A percentile compares a stretch with the other conserved stretches of the same genome.
Conservation (phyloP, 2,888 invertebrate genomes). For the Ennomos fuscantarius region DNA sequence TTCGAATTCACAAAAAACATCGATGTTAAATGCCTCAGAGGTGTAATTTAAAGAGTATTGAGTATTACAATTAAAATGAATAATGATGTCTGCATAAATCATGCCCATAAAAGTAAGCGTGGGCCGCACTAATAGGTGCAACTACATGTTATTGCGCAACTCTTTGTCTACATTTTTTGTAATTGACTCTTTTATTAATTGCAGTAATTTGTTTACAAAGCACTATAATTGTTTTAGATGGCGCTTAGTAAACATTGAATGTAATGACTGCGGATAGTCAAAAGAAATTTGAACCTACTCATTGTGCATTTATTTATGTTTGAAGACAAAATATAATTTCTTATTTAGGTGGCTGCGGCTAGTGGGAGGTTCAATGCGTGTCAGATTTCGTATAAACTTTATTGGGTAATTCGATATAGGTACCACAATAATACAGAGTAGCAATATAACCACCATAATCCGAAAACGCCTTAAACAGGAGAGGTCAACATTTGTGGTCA, state of each 20-base stretch:
- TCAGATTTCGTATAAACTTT: slow-evolving; percentile 22
- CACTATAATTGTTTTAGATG: slow-evolving; percentile 33
- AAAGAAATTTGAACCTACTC: slow-evolving; percentile 18
- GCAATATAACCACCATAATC: slow-evolving; percentile 24
- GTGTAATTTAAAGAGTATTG: slow-evolving; percentile 58
- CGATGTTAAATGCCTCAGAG: slow-evolving; percentile 47
- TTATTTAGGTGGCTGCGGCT: slow-evolving; percentile 1
- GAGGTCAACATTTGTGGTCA: slow-evolving; percentile 48
- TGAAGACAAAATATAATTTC: slow-evolving; percentile 4
- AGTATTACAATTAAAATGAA: slow-evolving; percentile 64
- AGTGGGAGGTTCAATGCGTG: slow-evolving; percentile 26
- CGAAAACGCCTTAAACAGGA: slow-evolving; percentile 28
- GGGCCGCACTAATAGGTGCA: slow-evolving; percentile 42
- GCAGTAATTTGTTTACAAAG: slow-evolving; percentile 28
- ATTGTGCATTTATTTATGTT: slow-evolving; percentile 15
- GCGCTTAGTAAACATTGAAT: slow-evolving; percentile 23
- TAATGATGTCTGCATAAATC: slow-evolving; percentile 60
- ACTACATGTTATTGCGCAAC: slow-evolving; percentile 28
- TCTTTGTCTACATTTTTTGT: slow-evolving; percentile 31
- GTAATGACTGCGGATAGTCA: slow-evolving; percentile 9
- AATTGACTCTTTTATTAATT: slow-evolving; percentile 31
- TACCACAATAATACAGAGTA: slow-evolving; percentile 14
- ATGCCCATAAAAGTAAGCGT: slow-evolving; percentile 52
- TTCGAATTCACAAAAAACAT: slow-evolving; percentile 22
- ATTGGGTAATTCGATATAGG: slow-evolving; percentile 21